Base-by-base conservation (phyloP, 2,797 vertebrate species). In the Poliocrania exsul region DNA sequence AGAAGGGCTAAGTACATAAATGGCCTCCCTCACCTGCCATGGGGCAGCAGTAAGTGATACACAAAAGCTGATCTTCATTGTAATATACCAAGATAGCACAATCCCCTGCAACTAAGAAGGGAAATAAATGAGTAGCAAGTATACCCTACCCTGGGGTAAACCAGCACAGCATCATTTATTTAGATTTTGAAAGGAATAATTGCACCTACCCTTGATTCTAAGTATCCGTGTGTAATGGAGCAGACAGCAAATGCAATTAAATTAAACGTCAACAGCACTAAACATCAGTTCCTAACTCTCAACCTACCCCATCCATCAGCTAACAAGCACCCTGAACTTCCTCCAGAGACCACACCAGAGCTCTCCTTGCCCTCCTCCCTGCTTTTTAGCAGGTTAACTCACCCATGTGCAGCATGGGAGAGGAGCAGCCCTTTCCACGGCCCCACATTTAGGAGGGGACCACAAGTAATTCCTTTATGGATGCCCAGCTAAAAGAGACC, bases 181-280 rank as follows among this genome's bases (percentile, higher is more conserved):
- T 70, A 88, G 69, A 75, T 87, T 93, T 92, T 70, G 85, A 96
- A 96, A 96, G 79, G 89, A 89, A 88, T 94, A 95, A 93, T 95
- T 95, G 89, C 70, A 90, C 92, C 89, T 90, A 81, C 85, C 89
- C 85, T 88, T 83, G 87, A 75, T 77, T 96, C 69, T 88, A 95
- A 94, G 85, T 66, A 83, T 58, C 58, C 73, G 0, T 66, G 89
- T 88, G 89, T 92, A 96, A 95, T 84, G 80, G 89, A 90, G 92
- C 91, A 83, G 72, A 72, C 66, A 91, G 79, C 77, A 91, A 93
- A 92, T 24, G 66, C 87, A 88, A 93, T 94, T 89, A 93, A 93
- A 94, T 78, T 90, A 85, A 92, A 92, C 51, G 0, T 94, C 94
- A 92, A 89, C 85, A 94, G 66, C 87, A 94, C 92, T 96, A 94